Conservation (phyloP, 2,888 invertebrate genomes). For the Epinotia demarniana region DNA sequence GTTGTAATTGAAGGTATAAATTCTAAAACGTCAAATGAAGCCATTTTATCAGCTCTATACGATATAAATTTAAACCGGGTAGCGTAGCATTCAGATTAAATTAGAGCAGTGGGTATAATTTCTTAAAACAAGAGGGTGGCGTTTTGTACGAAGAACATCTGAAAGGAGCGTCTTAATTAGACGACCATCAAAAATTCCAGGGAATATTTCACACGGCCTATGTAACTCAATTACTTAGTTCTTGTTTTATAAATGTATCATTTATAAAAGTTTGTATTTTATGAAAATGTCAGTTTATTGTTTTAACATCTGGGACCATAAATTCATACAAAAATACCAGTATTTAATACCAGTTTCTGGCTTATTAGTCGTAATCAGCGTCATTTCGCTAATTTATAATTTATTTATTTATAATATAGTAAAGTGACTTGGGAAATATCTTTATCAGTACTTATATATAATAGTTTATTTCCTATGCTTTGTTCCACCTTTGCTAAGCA, state of each 20-base stretch:
- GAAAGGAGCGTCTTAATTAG: conserved; percentile 43
- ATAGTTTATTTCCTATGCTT: too few relatives aligned
- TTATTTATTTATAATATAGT: too few relatives aligned
- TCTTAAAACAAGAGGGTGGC: conserved; percentile 42
- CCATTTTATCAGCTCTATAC: conserved; percentile 24
- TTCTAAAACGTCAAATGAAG: conserved; percentile 13
- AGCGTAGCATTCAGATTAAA: conserved; percentile 39
- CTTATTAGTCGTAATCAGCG: too few relatives aligned
- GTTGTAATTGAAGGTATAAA: conserved; percentile 15
- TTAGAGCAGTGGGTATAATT: conserved; percentile 41
- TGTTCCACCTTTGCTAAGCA: too few relatives aligned
- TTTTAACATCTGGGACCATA: too few relatives aligned
- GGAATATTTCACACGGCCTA: conserved; percentile 25
- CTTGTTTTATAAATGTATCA: not conserved
- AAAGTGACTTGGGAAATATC: too few relatives aligned
- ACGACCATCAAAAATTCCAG: conserved; percentile 41
- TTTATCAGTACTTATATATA: too few relatives aligned
- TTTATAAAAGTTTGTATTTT: not conserved
- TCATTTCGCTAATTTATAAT: too few relatives aligned
- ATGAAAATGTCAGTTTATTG: too few relatives aligned
- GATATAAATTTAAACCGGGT: conserved; percentile 35
- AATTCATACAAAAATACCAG: too few relatives aligned
- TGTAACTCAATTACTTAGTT: conserved; percentile 26
- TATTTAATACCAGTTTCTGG: too few relatives aligned
- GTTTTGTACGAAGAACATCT: conserved; percentile 34